A percentile compares a stretch with the other conserved stretches of the same genome.
These are phyloP conservation scores for Colletes collaris DNA, from an alignment of 2,888 invertebrate genomes.

Conservation along the genomic window DNA sequence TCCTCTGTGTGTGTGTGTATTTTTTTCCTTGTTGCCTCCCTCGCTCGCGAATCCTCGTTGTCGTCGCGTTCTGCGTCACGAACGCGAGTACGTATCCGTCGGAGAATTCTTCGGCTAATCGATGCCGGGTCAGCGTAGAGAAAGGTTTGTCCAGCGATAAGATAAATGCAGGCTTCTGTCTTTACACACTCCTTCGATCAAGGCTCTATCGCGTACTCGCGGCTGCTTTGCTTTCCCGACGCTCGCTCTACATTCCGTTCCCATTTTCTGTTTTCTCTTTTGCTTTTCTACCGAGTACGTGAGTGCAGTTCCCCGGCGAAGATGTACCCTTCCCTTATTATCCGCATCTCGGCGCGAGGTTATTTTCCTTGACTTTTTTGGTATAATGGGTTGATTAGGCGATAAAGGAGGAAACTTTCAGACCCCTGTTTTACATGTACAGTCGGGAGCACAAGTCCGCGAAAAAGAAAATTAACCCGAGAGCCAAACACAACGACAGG, in stretches of 20 bases:
- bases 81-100: slow-evolving; percentile 1
- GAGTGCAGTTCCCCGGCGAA: background rate
- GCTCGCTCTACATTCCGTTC: no score
- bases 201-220: no score
- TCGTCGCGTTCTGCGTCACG: slow-evolving; percentile 36
- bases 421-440: background rate
- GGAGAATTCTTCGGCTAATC: background rate
- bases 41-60: slow-evolving; percentile 34
- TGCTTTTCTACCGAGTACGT: background rate
- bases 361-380: background rate
- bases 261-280: no score
- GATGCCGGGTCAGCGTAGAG: no score
- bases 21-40: slow-evolving; percentile 19
- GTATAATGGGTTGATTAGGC: background rate
- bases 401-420: slow-evolving; percentile 5
- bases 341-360: background rate
- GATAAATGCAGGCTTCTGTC: no score
- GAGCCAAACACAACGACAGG: no score
- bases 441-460: no score
- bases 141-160: no score
- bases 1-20: background rate
- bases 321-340: slow-evolving; percentile 6
- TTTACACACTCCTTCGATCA: no score
- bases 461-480: no score
- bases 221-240: no score